These are phyloP conservation scores for Campylomormyrus numenius DNA, from an alignment of 2,113 vertebrate genomes.

Conservation along the genomic window DNA sequence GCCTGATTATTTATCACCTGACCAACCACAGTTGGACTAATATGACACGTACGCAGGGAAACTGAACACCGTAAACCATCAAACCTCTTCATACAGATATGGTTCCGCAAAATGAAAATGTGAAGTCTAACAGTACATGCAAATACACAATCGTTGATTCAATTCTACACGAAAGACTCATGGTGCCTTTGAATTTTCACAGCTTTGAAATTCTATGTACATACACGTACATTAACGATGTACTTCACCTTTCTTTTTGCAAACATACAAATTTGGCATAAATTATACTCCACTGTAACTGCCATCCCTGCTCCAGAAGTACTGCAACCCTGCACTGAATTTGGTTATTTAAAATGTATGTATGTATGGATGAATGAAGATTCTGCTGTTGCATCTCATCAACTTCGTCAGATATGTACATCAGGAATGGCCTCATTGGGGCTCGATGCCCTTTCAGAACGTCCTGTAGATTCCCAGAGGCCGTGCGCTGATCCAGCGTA, in stretches of 20 bases:
- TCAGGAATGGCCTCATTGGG: not conserved
- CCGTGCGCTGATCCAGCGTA: not conserved
- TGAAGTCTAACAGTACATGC: not conserved
- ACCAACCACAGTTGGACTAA: not conserved
- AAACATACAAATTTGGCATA: not conserved
- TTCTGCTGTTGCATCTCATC: not conserved
- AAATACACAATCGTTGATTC: not conserved
- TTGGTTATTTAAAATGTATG: not conserved
- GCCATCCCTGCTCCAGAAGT: not conserved
- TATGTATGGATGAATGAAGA: not conserved
- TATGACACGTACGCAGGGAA: not conserved
- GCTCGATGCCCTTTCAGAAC: not conserved
- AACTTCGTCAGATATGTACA: not conserved
- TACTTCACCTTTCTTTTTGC: not conserved
- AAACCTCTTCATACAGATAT: not conserved
- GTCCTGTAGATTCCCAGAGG: not conserved
- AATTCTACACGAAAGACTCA: not conserved
- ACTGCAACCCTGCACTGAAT: not conserved
- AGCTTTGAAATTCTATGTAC: not conserved
- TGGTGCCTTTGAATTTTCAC: not conserved
- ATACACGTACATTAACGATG: not conserved
- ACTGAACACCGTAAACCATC: not conserved
- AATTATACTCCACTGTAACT: not conserved
- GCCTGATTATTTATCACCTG: not conserved
- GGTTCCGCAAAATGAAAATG: not conserved